These are phyloP conservation scores for Lottia gigantea DNA, from an alignment of 2,888 invertebrate genomes.

Conservation along the genomic window DNA sequence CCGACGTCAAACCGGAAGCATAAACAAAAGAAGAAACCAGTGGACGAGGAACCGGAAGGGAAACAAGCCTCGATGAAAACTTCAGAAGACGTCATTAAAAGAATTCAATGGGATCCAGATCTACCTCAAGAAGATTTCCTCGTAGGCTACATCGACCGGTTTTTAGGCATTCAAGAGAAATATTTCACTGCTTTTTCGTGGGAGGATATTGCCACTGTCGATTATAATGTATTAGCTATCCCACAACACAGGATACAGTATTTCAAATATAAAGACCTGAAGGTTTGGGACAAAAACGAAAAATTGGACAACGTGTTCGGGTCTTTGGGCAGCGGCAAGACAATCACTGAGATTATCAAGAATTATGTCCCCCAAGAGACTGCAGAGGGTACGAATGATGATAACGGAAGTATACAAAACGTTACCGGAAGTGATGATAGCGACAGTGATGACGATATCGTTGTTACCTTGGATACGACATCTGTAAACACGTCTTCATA, in stretches of 20 bases:
- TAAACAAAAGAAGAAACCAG: conserved; percentile 17
- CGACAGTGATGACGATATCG: conserved; percentile 15
- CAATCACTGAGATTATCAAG: conserved; percentile 42
- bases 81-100: conserved; percentile 64
- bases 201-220: conserved; percentile 64
- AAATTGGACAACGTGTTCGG: conserved; percentile 67
- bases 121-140: conserved; percentile 54
- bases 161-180: conserved; percentile 66
- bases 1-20: conserved; percentile 3
- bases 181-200: conserved; percentile 64
- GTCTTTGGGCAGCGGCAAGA: conserved; percentile 45
- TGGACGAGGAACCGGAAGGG: conserved; percentile 18
- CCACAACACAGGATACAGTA: conserved; percentile 69
- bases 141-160: conserved; percentile 68
- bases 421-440: neutral
- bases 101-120: conserved; percentile 66
- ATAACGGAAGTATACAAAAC: conserved; percentile 11
- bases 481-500: conserved; percentile 24
- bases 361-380: conserved; percentile 30
- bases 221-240: conserved; percentile 62
- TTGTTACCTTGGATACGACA: conserved; percentile 25
- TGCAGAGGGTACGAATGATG: neutral
- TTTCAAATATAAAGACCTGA: conserved; percentile 65
- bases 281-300: conserved; percentile 67
- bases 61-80: conserved; percentile 62